Base-by-base conservation (phyloP, 1,140 invertebrate species). In the Holcopasites calliopsidis region DNA sequence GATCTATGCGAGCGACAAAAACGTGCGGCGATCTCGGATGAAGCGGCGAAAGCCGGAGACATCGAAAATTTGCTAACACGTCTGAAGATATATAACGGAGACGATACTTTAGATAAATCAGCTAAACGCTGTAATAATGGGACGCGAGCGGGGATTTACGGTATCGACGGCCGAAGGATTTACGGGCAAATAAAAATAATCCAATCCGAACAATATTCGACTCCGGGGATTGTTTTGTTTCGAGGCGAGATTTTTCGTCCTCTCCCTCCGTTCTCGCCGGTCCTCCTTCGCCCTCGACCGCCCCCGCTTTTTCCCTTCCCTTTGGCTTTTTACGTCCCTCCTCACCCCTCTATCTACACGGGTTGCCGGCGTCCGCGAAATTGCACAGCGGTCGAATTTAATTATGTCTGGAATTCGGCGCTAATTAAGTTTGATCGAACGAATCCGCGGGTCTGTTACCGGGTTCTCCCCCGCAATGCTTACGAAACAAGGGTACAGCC, bases 401-500 rank as follows among this genome's bases (percentile, higher is more conserved):
- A 90, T 90, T 89, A 90, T 88, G 83, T 88, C 87, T 88, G 88
- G 89, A 90, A 90, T 90, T 89, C 82, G 83, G 85, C 87, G 88
- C 86, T 90, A 90, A 90, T 90, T 90, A 89, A 90, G 88, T 90
- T 90, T 88, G 88, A 90, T 90, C 89, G 88, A 90, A 90, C 89
- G 89, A 89, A 88, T 89, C 83, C 86, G 86, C 84, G 85, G 86
- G 86, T 89, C 88, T 88, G 88, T 89, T 88, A 84, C 86, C 57
- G 84, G 88, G 85, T 89, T 88, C n/a, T 85, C 86, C 85, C 82
- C 83, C 84, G 83, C 82, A 85, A 89, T 88, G 83, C 85, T 86
- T 86, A 87, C 84, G 85, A 89, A 89, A 88, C 86, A 88, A 87
- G 87, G 83, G 86, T 89, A 87, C 72, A 62, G 57, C 70, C 80